phyloP scores from a whole-genome alignment of 1,140 invertebrate species.

The Chrysoperla carnea region DNA sequence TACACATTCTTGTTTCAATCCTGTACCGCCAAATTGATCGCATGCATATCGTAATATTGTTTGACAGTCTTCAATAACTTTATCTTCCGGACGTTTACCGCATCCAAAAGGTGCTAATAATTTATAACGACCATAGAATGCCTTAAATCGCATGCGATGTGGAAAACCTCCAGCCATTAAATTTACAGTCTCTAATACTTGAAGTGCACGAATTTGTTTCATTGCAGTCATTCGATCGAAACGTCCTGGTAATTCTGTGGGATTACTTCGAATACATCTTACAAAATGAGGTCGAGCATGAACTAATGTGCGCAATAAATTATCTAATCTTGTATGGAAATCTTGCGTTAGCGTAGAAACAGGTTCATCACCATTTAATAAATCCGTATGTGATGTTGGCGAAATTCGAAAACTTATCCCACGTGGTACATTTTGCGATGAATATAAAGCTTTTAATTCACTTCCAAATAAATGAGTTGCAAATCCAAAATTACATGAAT shows the following conservation, averaged over 20 bases:
- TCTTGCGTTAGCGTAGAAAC: conserved; percentile 85
- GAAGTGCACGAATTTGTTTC: conserved; percentile 72
- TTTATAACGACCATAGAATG: conserved; percentile 75
- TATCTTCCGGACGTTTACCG: conserved; percentile 57
- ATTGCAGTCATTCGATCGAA: conserved; percentile 70
- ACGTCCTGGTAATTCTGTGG: conserved; percentile 51
- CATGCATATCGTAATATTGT: conserved; percentile 50
- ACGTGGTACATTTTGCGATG: conserved; percentile 60
- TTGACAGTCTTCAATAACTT: conserved; percentile 61
- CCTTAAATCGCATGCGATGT: conserved; percentile 86
- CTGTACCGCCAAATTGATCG: conserved; percentile 12
- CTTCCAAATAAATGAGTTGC: conserved; percentile 85
- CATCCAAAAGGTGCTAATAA: conserved; percentile 61
- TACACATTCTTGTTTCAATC: conserved; percentile 27
- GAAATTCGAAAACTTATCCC: conserved; percentile 78
- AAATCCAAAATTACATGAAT: conserved; percentile 87
- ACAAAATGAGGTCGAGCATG: conserved; percentile 90
- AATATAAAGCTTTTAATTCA: conserved; percentile 74
- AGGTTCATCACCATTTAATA: conserved; percentile 74
- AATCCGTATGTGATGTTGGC: conserved; percentile 74
- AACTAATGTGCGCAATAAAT: conserved; percentile 74
- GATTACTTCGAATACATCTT: conserved; percentile 75
- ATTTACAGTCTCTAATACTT: conserved; percentile 88
- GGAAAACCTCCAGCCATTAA: conserved; percentile 86
- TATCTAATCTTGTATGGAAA: conserved; percentile 84